Evolutionary conservation across 1,140 invertebrate genomes (phyloP), one percentile per base, ranked within the genome.

Genomic region (Camponotus pennsylvanicus): DNA sequence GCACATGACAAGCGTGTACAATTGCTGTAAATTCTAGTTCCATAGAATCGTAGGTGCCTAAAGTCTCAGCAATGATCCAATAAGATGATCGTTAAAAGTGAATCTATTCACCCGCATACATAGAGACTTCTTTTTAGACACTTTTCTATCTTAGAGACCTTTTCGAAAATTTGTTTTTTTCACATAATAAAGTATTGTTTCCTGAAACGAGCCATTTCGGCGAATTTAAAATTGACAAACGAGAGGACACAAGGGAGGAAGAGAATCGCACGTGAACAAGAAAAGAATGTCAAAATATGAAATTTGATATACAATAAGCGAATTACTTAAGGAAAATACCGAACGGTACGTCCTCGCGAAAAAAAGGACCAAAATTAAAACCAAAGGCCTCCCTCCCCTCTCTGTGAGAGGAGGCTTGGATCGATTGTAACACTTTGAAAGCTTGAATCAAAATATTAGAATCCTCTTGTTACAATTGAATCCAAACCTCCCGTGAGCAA

Each of bases 31-130:
- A 77, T 85, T 76, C 59, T 85, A 85, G 82, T 77, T 66, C 34
- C 42, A 66, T 66, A 67, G 63, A 85, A 32, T 85, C 71, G 73
- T 85, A 85, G 82, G 73, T 85, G 82, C 82, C 82, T 85, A 85
- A 85, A 85, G 18, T 73, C 27, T 27, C 52, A 67, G 13, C 45
- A 52, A 77, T 77, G 71, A 85, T 76, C 21, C 42, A 37, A 63
- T 70, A 69, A 80, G 64, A 61, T 52, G 49, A 52, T 80, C 49
- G 11, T 69, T 5, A 57, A 80, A 69, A 15, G 42, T 55, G 49
- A 80, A 70, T 9, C 49, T 67, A 57, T 70, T 59, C 49, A 21
- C 27, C 55, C 75, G 45, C 42, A 45, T 49, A 49, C 8, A 77
- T 40, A 37, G 9, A 82, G 52, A 61, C 21, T 18, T 75, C 55